Evolutionary conservation across 2,888 invertebrate species (phyloP), one percentile per base, ranked within the genome.

Genomic region (Hedychridium roseum): DNA sequence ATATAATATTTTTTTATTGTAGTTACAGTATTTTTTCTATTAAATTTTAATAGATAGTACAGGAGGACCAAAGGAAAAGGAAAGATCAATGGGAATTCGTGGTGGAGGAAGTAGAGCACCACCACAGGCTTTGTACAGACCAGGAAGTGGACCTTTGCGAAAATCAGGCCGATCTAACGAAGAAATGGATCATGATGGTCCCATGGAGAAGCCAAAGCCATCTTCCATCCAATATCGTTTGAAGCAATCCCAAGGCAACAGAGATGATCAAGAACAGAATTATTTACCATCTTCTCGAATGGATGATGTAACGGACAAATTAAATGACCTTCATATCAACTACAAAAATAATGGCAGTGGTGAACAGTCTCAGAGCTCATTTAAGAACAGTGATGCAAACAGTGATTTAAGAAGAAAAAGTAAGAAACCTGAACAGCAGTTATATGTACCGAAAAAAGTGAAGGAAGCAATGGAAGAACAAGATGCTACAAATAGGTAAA

Each of bases 81-180:
- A 74, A 31, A 70, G 66, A 72, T 67, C 67, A 52, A 52, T 60
- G 67, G 82, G 70, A 73, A 84, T 81, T 76, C 83, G 84, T 63
- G 82, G 81, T 65, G 82, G 80, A 82, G 84, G 82, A 78, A 81
- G 82, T 63, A 85, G 84, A 76, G 87, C 87, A 80, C 88, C 87
- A 68, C 86, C 86, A 72, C 86, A 87, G 80, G 84, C 85, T 79
- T 81, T 89, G 56, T 90, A 91, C 71, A 86, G 85, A 76, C 90
- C 90, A 74, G 90, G 90, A 65, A 89, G 89, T 82, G 90, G 90
- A 57, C 88, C 88, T 57, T 80, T 90, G 59, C 83, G 86, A 72
- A 87, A 88, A 79, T 85, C 88, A 57, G 85, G 84, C 66, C 83
- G 83, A 79, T 82, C 81, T 73, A 76, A 81, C 51, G 87, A 87